Conservation (phyloP, 2,113 vertebrate species). For the Azemiops feae region DNA sequence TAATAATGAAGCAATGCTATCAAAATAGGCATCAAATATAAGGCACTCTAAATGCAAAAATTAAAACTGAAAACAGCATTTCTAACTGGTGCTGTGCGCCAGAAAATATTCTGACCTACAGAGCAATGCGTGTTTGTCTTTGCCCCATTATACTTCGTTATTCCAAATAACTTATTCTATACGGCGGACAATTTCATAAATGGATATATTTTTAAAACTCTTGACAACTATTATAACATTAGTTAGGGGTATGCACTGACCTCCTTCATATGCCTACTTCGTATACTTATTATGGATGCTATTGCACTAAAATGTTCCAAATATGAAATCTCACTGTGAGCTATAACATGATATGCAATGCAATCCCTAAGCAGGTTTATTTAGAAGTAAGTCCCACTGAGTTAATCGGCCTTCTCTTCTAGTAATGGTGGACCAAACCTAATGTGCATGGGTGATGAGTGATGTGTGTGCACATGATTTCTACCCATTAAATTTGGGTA, state of each 20-base stretch:
- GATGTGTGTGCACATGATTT: slow-evolving; percentile 19
- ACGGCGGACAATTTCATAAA: slow-evolving; percentile 75
- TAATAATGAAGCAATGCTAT: slow-evolving; percentile 89
- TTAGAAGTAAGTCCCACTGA: not conserved
- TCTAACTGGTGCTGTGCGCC: slow-evolving; percentile 70
- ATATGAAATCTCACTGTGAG: slow-evolving; percentile 88
- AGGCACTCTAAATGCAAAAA: slow-evolving; percentile 99
- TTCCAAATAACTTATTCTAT: slow-evolving; percentile 76
- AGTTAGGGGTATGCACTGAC: slow-evolving; percentile 80
- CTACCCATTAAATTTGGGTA: slow-evolving; percentile 17
- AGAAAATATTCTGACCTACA: slow-evolving; percentile 74
- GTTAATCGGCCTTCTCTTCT: not conserved
- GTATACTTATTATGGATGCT: slow-evolving; percentile 84
- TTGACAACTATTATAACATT: slow-evolving; percentile 79
- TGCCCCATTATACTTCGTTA: slow-evolving; percentile 82
- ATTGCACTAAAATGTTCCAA: slow-evolving; percentile 94
- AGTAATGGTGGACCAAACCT: not conserved
- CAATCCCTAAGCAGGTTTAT: not conserved
- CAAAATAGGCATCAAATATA: slow-evolving; percentile 99
- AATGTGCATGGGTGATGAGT: slow-evolving; percentile 37
- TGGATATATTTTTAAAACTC: slow-evolving; percentile 77
- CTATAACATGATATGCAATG: slow-evolving; percentile 65
- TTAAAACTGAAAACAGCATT: slow-evolving; percentile 76
- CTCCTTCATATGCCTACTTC: slow-evolving; percentile 81
- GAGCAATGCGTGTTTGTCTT: slow-evolving; percentile 83